Percentiles rank a stretch among this genome's conserved stretches.
Conservation (phyloP, 2,888 invertebrate species). For the Caenorhabditis doughertyi region DNA sequence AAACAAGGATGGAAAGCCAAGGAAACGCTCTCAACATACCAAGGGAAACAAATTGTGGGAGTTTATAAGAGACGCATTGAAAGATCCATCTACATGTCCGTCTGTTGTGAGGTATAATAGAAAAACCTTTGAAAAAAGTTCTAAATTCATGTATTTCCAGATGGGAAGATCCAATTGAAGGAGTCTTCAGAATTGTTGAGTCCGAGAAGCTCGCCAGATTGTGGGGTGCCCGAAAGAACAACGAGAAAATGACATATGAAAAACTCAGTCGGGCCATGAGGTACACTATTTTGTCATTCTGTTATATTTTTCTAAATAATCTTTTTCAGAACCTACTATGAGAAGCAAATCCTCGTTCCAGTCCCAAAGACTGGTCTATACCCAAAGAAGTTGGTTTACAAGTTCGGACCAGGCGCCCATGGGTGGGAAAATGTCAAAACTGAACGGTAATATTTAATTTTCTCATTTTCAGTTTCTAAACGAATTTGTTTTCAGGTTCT, state of each 20-base stretch:
- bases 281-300: constrained; percentile 83
- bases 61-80: constrained; percentile 90
- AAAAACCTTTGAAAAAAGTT: background rate
- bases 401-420: constrained; percentile 83
- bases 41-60: constrained; percentile 87
- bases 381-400: constrained; percentile 84
- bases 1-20: constrained; percentile 82
- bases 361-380: constrained; percentile 84
- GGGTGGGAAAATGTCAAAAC: constrained; percentile 81
- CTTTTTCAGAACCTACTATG: constrained; percentile 83
- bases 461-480: background rate
- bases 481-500: background rate
- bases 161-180: constrained; percentile 91
- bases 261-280: constrained; percentile 93
- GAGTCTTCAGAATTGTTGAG: constrained; percentile 92
- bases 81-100: constrained; percentile 89
- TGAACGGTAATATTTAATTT: constrained; percentile 22
- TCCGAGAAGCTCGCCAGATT: constrained; percentile 91
- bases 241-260: constrained; percentile 93
- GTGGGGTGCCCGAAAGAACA: constrained; percentile 92
- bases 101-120: constrained; percentile 86
- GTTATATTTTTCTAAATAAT: background rate
- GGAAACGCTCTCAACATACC: constrained; percentile 82
- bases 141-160: constrained; percentile 83
- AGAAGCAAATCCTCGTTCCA: constrained; percentile 83